Conservation (phyloP, 2,797 vertebrate species). For the Sorex maritimensis region DNA sequence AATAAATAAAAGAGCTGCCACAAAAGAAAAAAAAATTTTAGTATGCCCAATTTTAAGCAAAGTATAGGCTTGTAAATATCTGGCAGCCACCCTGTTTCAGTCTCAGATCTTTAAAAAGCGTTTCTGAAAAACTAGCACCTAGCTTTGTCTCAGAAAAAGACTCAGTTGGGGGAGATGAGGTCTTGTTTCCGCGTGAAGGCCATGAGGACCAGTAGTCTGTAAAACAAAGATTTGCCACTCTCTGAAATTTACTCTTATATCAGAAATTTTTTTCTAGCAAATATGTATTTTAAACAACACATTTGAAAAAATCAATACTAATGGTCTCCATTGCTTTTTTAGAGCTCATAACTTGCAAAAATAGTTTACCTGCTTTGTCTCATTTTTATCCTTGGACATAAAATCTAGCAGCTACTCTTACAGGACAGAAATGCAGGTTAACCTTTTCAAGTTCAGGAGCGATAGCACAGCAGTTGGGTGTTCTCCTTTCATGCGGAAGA, state of each 20-base stretch:
- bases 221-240: not conserved
- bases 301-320: conserved; percentile 44
- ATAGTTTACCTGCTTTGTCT: conserved; percentile 33
- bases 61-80: conserved; percentile 67
- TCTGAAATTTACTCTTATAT: no score
- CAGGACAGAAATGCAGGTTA: conserved; percentile 19
- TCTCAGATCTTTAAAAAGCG: not conserved
- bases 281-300: conserved; percentile 61
- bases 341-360: not conserved
- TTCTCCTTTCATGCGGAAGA: no score
- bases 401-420: conserved; percentile 1
- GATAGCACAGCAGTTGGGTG: no score
- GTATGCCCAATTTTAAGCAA: conserved; percentile 41
- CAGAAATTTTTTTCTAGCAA: not conserved
- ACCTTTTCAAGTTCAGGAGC: not conserved
- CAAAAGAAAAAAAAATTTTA: not conserved
- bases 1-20: conserved; percentile 67
- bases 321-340: conserved; percentile 9
- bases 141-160: not conserved
- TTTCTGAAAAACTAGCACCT: not conserved
- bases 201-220: not conserved
- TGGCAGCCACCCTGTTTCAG: conserved; percentile 14
- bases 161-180: not conserved
- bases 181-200: not conserved
- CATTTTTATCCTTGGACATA: conserved; percentile 25